Conservation (phyloP, 1,140 invertebrate species). For the Procambarus clarkii region DNA sequence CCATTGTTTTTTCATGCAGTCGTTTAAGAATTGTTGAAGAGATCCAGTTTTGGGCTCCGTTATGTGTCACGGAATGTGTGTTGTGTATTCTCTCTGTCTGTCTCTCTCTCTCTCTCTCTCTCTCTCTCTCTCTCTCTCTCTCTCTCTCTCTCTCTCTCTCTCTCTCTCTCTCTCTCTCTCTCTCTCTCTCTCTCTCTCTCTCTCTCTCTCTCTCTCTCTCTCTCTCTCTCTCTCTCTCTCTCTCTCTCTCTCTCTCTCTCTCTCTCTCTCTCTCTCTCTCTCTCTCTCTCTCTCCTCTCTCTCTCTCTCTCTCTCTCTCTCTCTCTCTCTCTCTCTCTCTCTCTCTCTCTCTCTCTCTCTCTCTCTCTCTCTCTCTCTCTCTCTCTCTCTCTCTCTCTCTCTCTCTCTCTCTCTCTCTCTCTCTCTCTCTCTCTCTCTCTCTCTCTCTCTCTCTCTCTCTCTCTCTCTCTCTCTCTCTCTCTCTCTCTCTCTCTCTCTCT, state of each 20-base stretch:
- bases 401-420: slow-evolving; percentile 20
- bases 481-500: neutral
- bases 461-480: slow-evolving; percentile 4
- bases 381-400: no score
- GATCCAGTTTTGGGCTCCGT: no score
- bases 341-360: no score
- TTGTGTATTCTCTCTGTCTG: neutral
- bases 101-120: slow-evolving; percentile 43
- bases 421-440: slow-evolving; percentile 43
- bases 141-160: slow-evolving; percentile 24
- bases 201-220: no score
- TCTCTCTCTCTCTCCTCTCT: neutral
- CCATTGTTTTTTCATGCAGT: no score
- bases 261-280: slow-evolving; percentile 25
- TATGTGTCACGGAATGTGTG: no score
- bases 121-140: slow-evolving; percentile 43
- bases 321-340: no score
- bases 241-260: neutral
- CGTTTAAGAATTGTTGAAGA: no score
- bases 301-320: no score
- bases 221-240: no score
- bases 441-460: slow-evolving; percentile 43
- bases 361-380: no score
- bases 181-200: neutral
- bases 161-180: neutral